These are phyloP conservation scores for Colossoma macropomum DNA, from an alignment of 2,113 vertebrate genomes.

Conservation along the genomic window DNA sequence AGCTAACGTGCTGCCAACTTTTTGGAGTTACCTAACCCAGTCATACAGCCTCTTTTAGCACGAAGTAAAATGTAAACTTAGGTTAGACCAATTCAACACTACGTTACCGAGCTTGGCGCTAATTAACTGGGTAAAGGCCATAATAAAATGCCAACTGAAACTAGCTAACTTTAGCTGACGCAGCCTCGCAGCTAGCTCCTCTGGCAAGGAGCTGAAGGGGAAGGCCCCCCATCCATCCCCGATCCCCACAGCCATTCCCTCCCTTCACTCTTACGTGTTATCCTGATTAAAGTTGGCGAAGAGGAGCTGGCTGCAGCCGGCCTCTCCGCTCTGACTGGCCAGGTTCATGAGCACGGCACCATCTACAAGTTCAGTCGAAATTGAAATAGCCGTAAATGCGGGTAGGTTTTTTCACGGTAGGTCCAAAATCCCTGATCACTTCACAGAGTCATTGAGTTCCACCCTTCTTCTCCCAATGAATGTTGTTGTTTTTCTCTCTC, in stretches of 20 bases:
- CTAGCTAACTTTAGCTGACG: background rate
- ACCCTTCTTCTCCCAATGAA: slow-evolving; percentile 54
- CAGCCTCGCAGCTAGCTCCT: background rate
- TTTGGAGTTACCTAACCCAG: background rate
- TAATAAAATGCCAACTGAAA: no score
- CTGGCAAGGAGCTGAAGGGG: no score
- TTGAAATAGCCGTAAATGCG: slow-evolving; percentile 59
- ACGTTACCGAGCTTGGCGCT: background rate
- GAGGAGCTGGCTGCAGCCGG: slow-evolving; percentile 93
- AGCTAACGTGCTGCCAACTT: background rate
- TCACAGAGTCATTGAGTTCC: slow-evolving; percentile 64
- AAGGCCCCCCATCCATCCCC: slow-evolving; percentile 30
- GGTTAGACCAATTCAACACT: background rate
- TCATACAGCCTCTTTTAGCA: background rate
- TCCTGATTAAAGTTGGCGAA: slow-evolving; percentile 99
- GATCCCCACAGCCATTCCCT: slow-evolving; percentile 41
- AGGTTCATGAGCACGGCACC: slow-evolving; percentile 88
- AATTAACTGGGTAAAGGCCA: no score
- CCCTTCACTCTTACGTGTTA: slow-evolving; percentile 90
- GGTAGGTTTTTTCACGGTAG: background rate
- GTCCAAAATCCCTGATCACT: slow-evolving; percentile 14
- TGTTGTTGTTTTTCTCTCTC: slow-evolving; percentile 79
- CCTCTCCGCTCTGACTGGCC: slow-evolving; percentile 94
- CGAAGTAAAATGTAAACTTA: background rate
- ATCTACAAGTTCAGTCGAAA: slow-evolving; percentile 64